Evolutionary conservation across 2,888 invertebrate genomes (phyloP), one percentile per base, ranked within the genome.

Genomic region (Dynastes hyllus): DNA sequence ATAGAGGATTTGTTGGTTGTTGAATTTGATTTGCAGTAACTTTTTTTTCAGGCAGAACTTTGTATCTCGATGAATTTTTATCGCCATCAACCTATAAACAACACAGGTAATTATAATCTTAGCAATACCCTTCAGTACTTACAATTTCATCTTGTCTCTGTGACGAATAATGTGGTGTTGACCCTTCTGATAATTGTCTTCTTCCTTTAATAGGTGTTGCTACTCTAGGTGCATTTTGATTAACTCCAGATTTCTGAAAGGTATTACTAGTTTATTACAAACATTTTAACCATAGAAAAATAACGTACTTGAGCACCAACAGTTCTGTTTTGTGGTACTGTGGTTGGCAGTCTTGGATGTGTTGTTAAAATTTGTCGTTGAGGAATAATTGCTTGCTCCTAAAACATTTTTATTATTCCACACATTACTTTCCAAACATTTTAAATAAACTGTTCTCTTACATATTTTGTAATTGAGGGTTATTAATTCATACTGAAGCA

Each of bases 291-390:
- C 2, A 50, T 45, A 22, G 11, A 69, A 45, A 58, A 58, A 55
- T 40, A 45, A 40, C n/a, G 13, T 73, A 73, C 73, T 45, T 45
- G 73, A 73, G 58, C 61, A 45, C 9, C 22, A 58, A 45, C 40
- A 9, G 61, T 40, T 45, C 73, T 73, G 13, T 61, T 73, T 61
- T 37, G 58, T 63, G 50, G 32, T 76, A 67, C n/a, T 9, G 58
- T 40, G n/a, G 55, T 27, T 40, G 58, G 58, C 16, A 63, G 27
- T 27, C 66, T 27, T 51, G 61, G 79, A 16, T 76, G 75, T 32
- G 69, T 29, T 50, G 67, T 40, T 61, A 69, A 6, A 37, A 78
- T 69, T 61, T 78, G 78, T 16, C 70, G 70, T 45, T 69, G 78
- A 13, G 78, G 78, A 40, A 58, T n/a, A 13, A 78, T 63, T 1